Evolutionary conservation across 2,797 vertebrate species (phyloP).

Genomic region (Coregonus ussuriensis): DNA sequence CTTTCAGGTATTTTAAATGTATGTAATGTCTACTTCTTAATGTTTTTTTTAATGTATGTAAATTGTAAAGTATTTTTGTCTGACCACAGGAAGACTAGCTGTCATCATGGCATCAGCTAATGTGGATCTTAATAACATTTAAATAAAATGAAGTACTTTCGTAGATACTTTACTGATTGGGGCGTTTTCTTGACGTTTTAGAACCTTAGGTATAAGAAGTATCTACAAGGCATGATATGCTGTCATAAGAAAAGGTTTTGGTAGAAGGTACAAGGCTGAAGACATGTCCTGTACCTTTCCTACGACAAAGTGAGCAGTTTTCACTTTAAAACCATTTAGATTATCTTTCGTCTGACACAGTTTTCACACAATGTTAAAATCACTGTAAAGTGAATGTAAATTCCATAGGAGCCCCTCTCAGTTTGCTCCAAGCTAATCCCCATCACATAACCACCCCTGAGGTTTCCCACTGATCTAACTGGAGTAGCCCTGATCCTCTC

Average conservation of each 20-base stretch:
- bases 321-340: background rate
- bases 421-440: constrained; percentile 2
- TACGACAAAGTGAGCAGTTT: background rate
- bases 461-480: constrained; percentile 11
- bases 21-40: too few species aligned
- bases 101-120: too few species aligned
- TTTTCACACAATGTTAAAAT: background rate
- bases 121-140: too few species aligned
- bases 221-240: background rate
- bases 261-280: background rate
- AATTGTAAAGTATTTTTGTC: too few species aligned
- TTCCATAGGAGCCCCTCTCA: background rate
- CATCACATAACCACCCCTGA: constrained; percentile 10
- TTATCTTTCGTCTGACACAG: background rate
- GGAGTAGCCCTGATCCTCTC: constrained; percentile 24
- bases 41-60: too few species aligned
- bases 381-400: constrained; percentile 1
- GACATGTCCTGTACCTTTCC: background rate
- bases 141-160: background rate
- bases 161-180: background rate
- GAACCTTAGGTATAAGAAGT: background rate
- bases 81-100: too few species aligned
- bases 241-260: background rate
- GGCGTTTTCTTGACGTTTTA: background rate
- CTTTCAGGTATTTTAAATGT: too few species aligned